phyloP scores from a whole-genome alignment of 2,113 vertebrate genomes.

The Notiomystis cincta region DNA sequence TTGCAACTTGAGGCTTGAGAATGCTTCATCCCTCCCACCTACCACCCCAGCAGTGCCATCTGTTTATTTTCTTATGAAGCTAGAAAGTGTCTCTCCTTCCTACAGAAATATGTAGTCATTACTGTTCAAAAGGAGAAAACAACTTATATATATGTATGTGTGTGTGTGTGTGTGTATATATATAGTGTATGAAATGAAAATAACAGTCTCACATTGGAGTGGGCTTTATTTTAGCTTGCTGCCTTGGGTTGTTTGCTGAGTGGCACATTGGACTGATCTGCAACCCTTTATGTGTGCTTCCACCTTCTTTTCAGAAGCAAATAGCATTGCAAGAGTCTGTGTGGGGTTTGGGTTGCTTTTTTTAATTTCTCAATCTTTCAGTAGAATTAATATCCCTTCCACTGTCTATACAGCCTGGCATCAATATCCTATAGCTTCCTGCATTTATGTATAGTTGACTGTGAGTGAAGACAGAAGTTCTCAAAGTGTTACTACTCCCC shows the following conservation, averaged over 20 bases:
- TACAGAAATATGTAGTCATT: background rate
- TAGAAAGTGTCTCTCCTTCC: background rate
- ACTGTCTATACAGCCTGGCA: background rate
- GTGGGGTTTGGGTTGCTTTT: background rate
- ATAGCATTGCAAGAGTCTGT: background rate
- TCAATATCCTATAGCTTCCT: background rate
- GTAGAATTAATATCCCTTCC: conserved; percentile 36
- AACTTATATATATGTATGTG: rapidly evolving
- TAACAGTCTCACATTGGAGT: background rate
- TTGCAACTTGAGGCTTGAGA: background rate
- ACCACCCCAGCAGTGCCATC: background rate
- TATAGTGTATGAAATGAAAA: background rate
- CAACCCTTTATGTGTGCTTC: background rate
- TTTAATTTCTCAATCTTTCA: background rate
- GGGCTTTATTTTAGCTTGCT: background rate
- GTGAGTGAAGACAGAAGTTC: background rate
- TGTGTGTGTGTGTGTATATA: background rate
- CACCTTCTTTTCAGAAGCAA: background rate
- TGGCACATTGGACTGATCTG: background rate
- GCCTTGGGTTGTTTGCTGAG: background rate
- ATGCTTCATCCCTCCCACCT: background rate
- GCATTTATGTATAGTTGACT: background rate
- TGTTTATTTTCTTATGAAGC: background rate
- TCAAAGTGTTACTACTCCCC: conserved; percentile 77
- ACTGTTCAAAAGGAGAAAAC: background rate